Base-by-base conservation (phyloP, 2,888 invertebrate species). In the Dusona sp. region DNA sequence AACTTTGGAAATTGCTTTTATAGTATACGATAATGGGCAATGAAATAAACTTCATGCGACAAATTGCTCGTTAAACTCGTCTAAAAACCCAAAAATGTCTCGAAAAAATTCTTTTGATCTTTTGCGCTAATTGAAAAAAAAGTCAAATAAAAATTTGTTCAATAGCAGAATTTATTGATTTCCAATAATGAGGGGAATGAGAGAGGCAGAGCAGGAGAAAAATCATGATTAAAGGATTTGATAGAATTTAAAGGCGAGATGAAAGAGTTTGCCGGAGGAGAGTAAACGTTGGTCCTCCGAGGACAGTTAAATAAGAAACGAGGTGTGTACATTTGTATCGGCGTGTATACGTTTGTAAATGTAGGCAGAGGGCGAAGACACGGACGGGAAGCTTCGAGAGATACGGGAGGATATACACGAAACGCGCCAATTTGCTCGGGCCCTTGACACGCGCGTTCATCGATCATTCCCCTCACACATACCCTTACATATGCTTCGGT, bases 361-460 rank as follows among this genome's bases (percentile, higher is more conserved):
- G 22, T 36, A 9, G 7, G 16, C 16, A 42, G n/a, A 74, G 48
- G 61, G 77, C 42, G 51, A 72, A 61, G 42, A 68, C 33, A 68
- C 25, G 33, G 36, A 78, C 67, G 70, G 48, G 64, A 83, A 51
- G 64, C 65, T 42, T 54, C 22, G 77, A 42, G 73, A 72, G 77
- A 81, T 70, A 82, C 29, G 61, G 6, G 45, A 82, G 77, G 64
- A 78, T 54, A 70, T 33, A 73, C 78, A 68, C 73, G 73, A 73
- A 73, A 78, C 85, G 85, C 82, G 81, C 82, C 85, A 85, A 85
- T 79, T 85, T 82, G 78, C 68, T 72, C 75, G 51, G 77, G 85
- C 83, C 83, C 85, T 86, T 83, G 79, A 74, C 72, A 79, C 83
- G 75, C 75, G 74, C 75, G 74, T 72, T 72, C 83, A 70, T 75